Evolutionary conservation across 2,113 vertebrate species (phyloP).

Genomic region (Nothoprocta perdicaria): DNA sequence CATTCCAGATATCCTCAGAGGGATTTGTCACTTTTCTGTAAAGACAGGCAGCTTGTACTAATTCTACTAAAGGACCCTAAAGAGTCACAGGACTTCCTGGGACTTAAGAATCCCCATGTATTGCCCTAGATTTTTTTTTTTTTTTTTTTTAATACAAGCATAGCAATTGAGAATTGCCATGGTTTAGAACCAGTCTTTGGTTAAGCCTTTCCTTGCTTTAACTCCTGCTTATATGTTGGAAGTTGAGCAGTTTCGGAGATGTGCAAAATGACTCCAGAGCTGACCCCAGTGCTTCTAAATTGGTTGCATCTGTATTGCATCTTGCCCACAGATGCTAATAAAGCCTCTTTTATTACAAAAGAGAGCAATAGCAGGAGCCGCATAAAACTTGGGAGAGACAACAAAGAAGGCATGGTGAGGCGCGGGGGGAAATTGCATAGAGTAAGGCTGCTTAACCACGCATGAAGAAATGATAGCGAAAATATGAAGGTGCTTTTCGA

Average conservation of each 20-base stretch:
- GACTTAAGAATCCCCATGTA: not conserved
- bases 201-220: not conserved
- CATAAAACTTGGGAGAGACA: not conserved
- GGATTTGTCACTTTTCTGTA: not conserved
- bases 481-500: not conserved
- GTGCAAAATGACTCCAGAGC: not conserved
- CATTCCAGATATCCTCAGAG: not conserved
- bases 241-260: not conserved
- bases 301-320: not conserved
- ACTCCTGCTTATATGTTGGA: not conserved
- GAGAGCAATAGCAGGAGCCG: not conserved
- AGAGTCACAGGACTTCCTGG: not conserved
- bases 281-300: not conserved
- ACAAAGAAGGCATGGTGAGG: not conserved
- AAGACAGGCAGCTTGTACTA: not conserved
- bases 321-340: not conserved
- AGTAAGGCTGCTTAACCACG: not conserved
- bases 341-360: not conserved
- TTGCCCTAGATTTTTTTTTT: not conserved
- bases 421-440: not conserved
- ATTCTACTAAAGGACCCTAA: not conserved
- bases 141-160: not conserved
- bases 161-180: not conserved
- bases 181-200: not conserved
- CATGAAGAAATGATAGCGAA: not conserved